Evolutionary conservation across 2,888 invertebrate genomes (phyloP).

Genomic region (Stegophylla sp.): DNA sequence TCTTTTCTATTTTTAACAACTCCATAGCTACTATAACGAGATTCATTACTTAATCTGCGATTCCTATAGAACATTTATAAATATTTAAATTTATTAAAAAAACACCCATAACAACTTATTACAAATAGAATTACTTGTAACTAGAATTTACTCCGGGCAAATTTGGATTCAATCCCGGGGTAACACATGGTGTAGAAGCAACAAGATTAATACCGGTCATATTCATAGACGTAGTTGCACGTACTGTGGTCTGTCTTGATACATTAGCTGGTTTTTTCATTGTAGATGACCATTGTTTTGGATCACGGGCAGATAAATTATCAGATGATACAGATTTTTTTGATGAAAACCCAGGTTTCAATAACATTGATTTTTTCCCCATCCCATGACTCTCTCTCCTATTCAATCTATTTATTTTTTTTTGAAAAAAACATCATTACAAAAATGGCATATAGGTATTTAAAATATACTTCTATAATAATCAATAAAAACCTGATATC

Average conservation of each 20-base stretch:
- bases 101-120: neutral
- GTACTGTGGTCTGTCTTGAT: constrained; percentile 4
- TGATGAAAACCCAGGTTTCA: constrained; percentile 52
- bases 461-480: too few relatives aligned
- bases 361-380: constrained; percentile 38
- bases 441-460: too few relatives aligned
- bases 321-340: constrained; percentile 49
- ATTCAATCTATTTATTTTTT: constrained; percentile 30
- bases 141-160: constrained; percentile 49
- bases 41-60: constrained; percentile 50
- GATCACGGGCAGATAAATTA: constrained; percentile 38
- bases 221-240: constrained; percentile 31
- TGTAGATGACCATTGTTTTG: constrained; percentile 46
- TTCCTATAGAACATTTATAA: neutral
- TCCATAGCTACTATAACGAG: constrained; percentile 60
- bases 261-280: constrained; percentile 18
- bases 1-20: constrained; percentile 60
- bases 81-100: neutral
- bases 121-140: constrained; percentile 36
- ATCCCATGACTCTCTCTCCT: constrained; percentile 15
- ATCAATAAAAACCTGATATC: constrained; percentile 28
- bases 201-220: constrained; percentile 53
- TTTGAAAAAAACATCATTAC: neutral
- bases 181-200: constrained; percentile 53
- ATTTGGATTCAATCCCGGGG: constrained; percentile 46